Percentiles rank a stretch among this genome's conserved stretches.
These are phyloP conservation scores for Cheirogaleus major DNA, from an alignment of 2,797 vertebrate species.

Conservation along the genomic window DNA sequence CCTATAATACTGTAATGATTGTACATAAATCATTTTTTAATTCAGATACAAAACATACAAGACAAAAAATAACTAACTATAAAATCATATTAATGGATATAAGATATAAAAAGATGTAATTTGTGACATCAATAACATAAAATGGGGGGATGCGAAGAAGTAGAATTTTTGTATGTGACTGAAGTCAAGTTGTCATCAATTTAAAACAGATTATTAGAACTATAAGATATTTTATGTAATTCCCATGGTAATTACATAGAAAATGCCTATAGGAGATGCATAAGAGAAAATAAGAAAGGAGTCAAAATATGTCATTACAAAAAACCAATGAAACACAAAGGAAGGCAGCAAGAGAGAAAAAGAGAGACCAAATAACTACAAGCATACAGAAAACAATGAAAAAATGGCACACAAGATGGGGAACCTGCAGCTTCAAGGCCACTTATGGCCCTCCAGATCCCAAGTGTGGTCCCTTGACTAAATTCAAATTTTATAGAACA, in stretches of 20 bases:
- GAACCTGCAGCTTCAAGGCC: too few relatives aligned
- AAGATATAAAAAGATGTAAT: neutral
- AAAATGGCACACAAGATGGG: too few relatives aligned
- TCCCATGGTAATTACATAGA: neutral
- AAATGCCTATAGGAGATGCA: neutral
- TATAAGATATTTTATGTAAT: neutral
- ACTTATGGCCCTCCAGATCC: too few relatives aligned
- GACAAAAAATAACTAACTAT: neutral
- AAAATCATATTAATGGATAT: neutral
- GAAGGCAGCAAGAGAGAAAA: neutral
- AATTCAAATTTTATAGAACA: too few relatives aligned
- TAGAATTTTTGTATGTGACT: neutral
- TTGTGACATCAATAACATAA: neutral
- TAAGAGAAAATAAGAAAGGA: neutral
- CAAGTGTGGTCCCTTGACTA: too few relatives aligned
- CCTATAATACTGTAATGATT: neutral
- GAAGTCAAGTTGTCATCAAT: too few relatives aligned
- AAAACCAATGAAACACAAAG: neutral
- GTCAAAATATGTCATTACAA: neutral
- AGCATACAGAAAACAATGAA: neutral
- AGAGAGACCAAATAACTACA: neutral
- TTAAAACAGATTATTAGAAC: too few relatives aligned
- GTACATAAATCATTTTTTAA: neutral
- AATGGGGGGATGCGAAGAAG: neutral
- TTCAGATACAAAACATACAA: neutral